phyloP scores from a whole-genome alignment of 2,888 invertebrate species.

The Andrena minutula region DNA sequence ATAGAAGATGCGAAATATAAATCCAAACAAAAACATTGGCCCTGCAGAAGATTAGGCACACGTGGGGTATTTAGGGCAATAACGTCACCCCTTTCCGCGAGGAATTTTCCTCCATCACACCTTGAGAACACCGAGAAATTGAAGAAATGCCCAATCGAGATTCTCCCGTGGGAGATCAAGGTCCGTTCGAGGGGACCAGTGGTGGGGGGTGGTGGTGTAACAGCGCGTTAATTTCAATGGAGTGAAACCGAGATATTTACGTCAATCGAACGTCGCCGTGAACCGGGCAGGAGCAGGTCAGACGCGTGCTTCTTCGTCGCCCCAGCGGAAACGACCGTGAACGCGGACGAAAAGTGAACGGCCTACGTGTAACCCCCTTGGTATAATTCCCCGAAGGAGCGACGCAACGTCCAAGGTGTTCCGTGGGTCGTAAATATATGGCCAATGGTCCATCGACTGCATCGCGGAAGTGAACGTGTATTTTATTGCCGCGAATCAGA shows the following conservation, averaged over 20 bases:
- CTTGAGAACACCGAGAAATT: neutral
- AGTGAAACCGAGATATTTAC: neutral
- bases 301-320: neutral
- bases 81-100: neutral
- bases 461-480: neutral
- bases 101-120: neutral
- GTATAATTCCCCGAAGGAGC: slow-evolving; percentile 1
- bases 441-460: neutral
- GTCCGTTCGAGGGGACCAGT: neutral
- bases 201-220: neutral
- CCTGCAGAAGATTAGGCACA: neutral
- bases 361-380: neutral
- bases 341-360: slow-evolving; percentile 14
- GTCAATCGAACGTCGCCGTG: neutral
- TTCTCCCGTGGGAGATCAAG: neutral
- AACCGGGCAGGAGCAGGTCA: neutral
- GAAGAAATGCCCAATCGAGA: neutral
- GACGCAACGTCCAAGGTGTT: slow-evolving; percentile 5
- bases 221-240: neutral
- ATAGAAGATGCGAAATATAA: no score
- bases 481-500: neutral
- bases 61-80: neutral
- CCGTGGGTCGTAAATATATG: neutral
- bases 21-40: no score
- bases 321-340: slow-evolving; percentile 1